These are phyloP conservation scores for Syncerus caffer DNA, from an alignment of 2,797 vertebrate genomes.

Conservation along the genomic window DNA sequence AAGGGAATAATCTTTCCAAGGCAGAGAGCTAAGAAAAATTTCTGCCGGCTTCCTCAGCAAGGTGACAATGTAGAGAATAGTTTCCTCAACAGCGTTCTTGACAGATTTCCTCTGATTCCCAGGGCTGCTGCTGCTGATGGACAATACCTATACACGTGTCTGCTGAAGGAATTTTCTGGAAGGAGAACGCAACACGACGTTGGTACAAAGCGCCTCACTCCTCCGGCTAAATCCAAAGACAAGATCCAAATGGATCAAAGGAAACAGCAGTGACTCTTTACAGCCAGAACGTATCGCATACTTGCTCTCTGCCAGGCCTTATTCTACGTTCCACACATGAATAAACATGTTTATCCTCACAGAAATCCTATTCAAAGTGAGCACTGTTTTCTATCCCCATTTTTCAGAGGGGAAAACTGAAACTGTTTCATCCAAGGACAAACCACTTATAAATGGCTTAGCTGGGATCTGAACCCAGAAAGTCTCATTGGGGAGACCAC, in stretches of 20 bases:
- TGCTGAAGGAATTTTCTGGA: background rate
- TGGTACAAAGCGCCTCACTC: background rate
- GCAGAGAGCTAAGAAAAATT: background rate
- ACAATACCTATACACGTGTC: background rate
- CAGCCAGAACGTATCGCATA: background rate
- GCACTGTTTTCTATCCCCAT: background rate
- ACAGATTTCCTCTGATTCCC: background rate
- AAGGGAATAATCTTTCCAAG: background rate
- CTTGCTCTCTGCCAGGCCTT: background rate
- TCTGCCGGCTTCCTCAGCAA: background rate
- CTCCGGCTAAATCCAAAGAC: background rate
- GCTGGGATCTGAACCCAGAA: background rate
- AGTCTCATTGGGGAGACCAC: background rate
- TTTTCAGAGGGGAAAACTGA: background rate
- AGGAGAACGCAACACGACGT: accelerated
- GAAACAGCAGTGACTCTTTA: background rate
- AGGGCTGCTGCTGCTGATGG: background rate
- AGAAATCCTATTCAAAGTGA: background rate
- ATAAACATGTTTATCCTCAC: background rate
- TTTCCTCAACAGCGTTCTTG: background rate
- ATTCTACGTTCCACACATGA: background rate
- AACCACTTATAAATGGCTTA: background rate
- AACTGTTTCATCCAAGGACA: background rate
- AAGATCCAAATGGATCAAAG: background rate
- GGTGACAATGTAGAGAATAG: background rate